These are phyloP conservation scores for Sebastes hubbsi DNA, from an alignment of 2,797 vertebrate species.

Conservation along the genomic window DNA sequence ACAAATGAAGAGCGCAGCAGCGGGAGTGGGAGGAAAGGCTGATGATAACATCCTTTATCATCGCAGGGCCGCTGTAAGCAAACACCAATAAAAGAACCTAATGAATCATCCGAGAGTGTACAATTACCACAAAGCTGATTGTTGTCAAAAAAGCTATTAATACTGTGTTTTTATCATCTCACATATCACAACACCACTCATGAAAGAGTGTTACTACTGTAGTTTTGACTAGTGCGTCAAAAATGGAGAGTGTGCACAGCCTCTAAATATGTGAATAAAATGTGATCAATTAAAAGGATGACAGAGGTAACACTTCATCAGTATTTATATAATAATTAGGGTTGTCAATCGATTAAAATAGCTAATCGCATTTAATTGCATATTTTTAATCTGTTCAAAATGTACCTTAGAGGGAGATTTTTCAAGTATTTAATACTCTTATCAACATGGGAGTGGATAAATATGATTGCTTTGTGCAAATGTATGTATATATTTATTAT, in stretches of 20 bases:
- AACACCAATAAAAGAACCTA: conserved; percentile 14
- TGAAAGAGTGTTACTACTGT: background rate
- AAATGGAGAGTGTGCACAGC: background rate
- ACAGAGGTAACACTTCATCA: background rate
- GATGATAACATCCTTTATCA: conserved; percentile 18
- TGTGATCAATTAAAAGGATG: background rate
- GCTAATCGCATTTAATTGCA: too few relatives aligned
- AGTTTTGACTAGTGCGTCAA: background rate
- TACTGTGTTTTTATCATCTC: background rate
- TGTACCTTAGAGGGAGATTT: too few relatives aligned
- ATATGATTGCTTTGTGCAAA: too few relatives aligned
- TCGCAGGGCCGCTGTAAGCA: background rate
- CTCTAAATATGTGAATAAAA: background rate
- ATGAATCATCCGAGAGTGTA: conserved; percentile 28
- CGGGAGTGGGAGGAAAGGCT: conserved; percentile 9
- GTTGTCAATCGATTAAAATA: too few relatives aligned
- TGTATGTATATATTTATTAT: too few relatives aligned
- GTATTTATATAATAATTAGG: background rate
- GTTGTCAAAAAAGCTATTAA: conserved; percentile 17
- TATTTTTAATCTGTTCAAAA: too few relatives aligned
- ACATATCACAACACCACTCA: conserved; percentile 13
- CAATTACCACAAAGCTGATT: conserved; percentile 18
- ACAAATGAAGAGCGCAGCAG: conserved; percentile 27
- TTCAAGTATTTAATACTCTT: too few relatives aligned
- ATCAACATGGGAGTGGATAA: too few relatives aligned